A percentile compares a stretch with the other conserved stretches of the same genome.
phyloP scores from a whole-genome alignment of 2,888 invertebrate genomes.

The Tetragonisca angustula region DNA sequence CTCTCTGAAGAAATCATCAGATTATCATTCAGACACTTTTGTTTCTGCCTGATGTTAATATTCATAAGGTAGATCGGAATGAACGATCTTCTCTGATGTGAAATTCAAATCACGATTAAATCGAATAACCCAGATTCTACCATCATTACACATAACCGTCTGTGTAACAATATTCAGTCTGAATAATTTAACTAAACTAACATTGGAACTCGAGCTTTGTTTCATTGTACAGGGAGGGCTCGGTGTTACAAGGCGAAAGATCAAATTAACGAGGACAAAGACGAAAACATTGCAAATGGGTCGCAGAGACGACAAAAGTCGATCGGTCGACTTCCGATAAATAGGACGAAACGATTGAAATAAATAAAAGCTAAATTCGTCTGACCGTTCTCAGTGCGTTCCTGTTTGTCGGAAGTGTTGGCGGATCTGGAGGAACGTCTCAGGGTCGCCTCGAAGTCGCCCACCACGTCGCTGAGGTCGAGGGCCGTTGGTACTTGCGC shows the following conservation, averaged over 20 bases:
- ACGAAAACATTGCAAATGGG: too few relatives aligned
- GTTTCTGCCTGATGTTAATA: background rate
- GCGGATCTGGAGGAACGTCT: conserved; percentile 83
- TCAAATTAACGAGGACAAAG: too few relatives aligned
- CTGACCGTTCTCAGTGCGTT: conserved; percentile 57
- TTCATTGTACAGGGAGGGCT: background rate
- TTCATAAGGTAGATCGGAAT: background rate
- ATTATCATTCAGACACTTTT: background rate
- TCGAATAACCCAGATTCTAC: background rate
- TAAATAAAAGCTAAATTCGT: background rate
- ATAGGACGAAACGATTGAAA: background rate
- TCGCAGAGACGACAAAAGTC: too few relatives aligned
- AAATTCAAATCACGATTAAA: background rate
- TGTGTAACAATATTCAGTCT: background rate
- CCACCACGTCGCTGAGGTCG: conserved; percentile 85
- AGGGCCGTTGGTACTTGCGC: conserved; percentile 72
- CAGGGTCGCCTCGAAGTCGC: conserved; percentile 89
- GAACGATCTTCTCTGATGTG: background rate
- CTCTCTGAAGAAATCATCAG: too few relatives aligned
- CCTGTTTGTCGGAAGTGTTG: conserved; percentile 36
- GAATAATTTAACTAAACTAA: background rate
- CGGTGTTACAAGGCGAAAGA: too few relatives aligned
- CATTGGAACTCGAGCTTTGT: background rate
- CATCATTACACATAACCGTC: background rate
- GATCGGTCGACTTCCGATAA: too few relatives aligned